Evolutionary conservation across 2,113 vertebrate species (phyloP).

Genomic region (Alethe castanea): DNA sequence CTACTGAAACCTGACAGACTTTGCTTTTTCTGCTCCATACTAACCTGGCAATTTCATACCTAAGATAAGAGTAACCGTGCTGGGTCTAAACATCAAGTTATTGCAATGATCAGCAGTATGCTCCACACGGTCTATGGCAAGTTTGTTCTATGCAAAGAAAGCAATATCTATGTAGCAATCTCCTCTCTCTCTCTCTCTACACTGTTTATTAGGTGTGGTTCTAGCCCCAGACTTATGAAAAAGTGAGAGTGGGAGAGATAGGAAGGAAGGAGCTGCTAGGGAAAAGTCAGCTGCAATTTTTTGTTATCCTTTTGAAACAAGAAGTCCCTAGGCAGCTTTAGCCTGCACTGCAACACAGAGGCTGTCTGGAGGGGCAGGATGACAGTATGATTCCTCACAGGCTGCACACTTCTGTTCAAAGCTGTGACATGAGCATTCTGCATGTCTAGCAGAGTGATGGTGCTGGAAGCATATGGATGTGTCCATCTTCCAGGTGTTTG

Average conservation of each 20-base stretch:
- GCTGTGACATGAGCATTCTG: background rate
- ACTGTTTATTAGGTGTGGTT: background rate
- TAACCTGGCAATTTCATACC: background rate
- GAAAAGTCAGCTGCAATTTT: background rate
- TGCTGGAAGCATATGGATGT: background rate
- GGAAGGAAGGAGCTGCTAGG: background rate
- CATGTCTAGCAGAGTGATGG: background rate
- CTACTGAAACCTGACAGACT: background rate
- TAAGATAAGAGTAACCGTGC: background rate
- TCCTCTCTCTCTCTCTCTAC: too few species aligned
- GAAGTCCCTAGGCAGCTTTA: background rate
- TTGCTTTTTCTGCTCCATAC: background rate
- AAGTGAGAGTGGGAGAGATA: background rate
- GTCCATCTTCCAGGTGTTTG: background rate
- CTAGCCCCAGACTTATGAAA: background rate
- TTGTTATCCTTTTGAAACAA: background rate
- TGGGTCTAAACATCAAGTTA: background rate
- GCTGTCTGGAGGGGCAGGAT: slow-evolving; percentile 11
- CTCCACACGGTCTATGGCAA: background rate
- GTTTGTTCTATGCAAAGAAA: background rate
- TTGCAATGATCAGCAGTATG: background rate
- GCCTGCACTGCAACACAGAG: background rate
- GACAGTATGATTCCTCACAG: background rate
- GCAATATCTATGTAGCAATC: too few species aligned
- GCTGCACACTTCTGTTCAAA: background rate